Percentiles rank a stretch among this genome's conserved stretches.
These are phyloP conservation scores for Cynocephalus volans DNA, from an alignment of 2,113 vertebrate species.

Conservation along the genomic window DNA sequence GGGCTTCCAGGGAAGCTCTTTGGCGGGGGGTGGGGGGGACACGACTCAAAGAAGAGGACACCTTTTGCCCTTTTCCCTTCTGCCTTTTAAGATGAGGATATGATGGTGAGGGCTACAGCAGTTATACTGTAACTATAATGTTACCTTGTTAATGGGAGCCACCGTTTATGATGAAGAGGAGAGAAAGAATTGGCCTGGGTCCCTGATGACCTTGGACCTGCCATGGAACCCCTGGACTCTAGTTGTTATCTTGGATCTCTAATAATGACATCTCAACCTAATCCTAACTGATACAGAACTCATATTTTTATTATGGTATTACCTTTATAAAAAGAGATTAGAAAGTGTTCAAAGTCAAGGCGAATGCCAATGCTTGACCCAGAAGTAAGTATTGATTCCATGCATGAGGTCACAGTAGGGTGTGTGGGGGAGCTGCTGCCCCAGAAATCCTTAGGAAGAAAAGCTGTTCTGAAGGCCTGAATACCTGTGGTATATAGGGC, in stretches of 20 bases:
- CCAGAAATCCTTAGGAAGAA: constrained; percentile 26
- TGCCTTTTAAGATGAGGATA: constrained; percentile 1
- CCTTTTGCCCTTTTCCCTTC: neutral
- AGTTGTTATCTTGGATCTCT: neutral
- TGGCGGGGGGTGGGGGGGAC: too few species aligned
- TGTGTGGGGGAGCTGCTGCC: neutral
- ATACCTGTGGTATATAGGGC: constrained; percentile 75
- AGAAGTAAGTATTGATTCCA: neutral
- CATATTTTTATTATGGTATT: neutral
- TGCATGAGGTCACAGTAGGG: neutral
- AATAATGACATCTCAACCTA: neutral
- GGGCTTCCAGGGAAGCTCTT: neutral
- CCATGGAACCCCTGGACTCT: neutral
- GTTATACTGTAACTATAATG: neutral
- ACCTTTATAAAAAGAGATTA: neutral
- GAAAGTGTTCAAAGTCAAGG: constrained; percentile 40
- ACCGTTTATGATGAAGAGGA: neutral
- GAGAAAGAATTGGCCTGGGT: neutral
- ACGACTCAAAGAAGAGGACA: neutral
- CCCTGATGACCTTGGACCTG: neutral
- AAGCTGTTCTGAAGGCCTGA: constrained; percentile 1
- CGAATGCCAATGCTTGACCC: neutral
- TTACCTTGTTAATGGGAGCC: neutral
- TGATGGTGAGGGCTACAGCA: neutral
- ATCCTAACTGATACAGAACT: neutral